Conservation (phyloP, 2,888 invertebrate genomes). For the Lasiommata megera region DNA sequence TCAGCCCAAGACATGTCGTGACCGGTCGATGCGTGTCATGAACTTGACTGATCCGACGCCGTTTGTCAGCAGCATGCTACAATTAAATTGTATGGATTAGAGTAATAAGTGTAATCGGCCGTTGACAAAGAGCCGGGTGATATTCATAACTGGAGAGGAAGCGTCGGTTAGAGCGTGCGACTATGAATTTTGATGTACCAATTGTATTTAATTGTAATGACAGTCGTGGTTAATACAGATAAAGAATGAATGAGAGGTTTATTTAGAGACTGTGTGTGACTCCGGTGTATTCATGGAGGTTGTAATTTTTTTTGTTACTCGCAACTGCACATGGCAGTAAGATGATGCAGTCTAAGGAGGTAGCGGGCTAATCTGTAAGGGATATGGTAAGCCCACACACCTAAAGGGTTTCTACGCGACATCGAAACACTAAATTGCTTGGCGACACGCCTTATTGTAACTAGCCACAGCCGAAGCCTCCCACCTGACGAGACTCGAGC, state of each 20-base stretch:
- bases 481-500: too few species aligned
- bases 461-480: too few species aligned
- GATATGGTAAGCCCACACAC: too few species aligned
- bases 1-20: conserved; percentile 45
- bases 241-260: conserved; percentile 9
- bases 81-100: conserved; percentile 54
- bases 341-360: too few species aligned
- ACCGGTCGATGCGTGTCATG: conserved; percentile 67
- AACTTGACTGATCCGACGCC: conserved; percentile 66
- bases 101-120: conserved; percentile 47
- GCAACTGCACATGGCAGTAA: too few species aligned
- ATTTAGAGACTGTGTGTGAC: conserved; percentile 1
- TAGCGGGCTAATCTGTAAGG: too few species aligned
- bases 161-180: conserved; percentile 15
- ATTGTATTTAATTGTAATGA: conserved; percentile 21
- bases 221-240: conserved; percentile 10
- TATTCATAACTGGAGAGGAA: conserved; percentile 23
- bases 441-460: too few species aligned
- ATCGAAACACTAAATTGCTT: too few species aligned
- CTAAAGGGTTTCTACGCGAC: too few species aligned
- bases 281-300: too few species aligned
- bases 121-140: conserved; percentile 39
- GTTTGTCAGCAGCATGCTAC: conserved; percentile 59
- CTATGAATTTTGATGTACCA: conserved; percentile 23
- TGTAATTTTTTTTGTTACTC: too few species aligned